Conservation (phyloP, 2,797 vertebrate genomes). For the Crypturellus tataupa region DNA sequence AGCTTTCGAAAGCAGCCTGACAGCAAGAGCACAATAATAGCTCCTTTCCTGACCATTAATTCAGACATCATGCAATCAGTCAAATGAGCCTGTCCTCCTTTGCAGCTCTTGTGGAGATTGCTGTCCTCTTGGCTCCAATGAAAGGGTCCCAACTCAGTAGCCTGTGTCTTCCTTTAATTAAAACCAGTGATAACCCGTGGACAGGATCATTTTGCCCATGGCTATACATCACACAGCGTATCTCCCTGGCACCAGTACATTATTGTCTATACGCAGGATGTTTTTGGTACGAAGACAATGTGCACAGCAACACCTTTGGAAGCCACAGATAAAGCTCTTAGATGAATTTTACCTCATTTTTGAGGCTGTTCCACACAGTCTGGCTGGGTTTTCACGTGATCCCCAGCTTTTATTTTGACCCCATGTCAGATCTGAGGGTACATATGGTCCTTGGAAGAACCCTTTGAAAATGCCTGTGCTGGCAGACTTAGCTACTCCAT, state of each 20-base stretch:
- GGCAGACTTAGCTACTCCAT: conserved; percentile 57
- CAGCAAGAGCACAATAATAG: conserved; percentile 74
- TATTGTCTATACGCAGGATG: conserved; percentile 86
- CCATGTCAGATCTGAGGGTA: conserved; percentile 77
- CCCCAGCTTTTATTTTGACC: conserved; percentile 85
- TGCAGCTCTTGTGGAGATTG: conserved; percentile 78
- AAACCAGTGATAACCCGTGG: conserved; percentile 80
- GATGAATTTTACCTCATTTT: conserved; percentile 83
- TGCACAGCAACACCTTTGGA: conserved; percentile 63
- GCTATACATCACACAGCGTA: conserved; percentile 83
- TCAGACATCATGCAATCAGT: conserved; percentile 80
- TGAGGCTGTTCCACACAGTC: conserved; percentile 69
- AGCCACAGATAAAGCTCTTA: conserved; percentile 79
- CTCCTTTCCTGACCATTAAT: conserved; percentile 85
- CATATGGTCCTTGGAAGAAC: conserved; percentile 72
- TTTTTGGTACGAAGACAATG: conserved; percentile 84
- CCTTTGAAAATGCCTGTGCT: conserved; percentile 46
- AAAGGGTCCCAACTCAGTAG: conserved; percentile 73
- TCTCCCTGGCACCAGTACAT: conserved; percentile 83
- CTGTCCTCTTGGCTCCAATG: conserved; percentile 82
- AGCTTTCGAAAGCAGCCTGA: conserved; percentile 75
- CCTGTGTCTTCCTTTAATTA: conserved; percentile 84
- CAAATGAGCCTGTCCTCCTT: conserved; percentile 79
- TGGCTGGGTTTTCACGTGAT: conserved; percentile 54
- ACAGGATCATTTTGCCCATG: conserved; percentile 82